These are phyloP conservation scores for Pocillopora damicornis DNA, from an alignment of 64 coral and sea anemone genomes.

Conservation along the genomic window DNA sequence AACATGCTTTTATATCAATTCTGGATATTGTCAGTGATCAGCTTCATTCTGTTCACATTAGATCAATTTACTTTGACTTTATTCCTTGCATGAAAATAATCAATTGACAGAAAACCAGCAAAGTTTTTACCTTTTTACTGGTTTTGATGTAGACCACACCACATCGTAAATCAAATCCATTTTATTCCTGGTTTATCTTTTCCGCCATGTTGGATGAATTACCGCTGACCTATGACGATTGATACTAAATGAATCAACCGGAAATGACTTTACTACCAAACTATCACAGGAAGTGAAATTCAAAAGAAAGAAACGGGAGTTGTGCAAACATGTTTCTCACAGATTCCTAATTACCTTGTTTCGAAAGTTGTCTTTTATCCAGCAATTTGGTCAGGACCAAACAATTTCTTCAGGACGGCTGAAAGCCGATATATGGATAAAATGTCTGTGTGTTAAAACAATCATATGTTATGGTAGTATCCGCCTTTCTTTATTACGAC, in stretches of 20 bases:
- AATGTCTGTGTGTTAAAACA: too few species aligned
- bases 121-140: not conserved
- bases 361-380: not conserved
- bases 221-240: not conserved
- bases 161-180: conserved; percentile 61
- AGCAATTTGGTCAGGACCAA: not conserved
- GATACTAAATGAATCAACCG: not conserved
- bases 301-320: not conserved
- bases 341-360: not conserved
- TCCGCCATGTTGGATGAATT: conserved; percentile 28
- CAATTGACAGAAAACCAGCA: not conserved
- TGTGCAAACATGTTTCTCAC: not conserved
- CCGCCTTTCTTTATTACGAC: not conserved
- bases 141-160: conserved; percentile 53
- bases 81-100: not conserved
- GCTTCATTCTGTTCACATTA: too few species aligned
- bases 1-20: too few species aligned
- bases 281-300: not conserved
- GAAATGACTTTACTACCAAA: not conserved
- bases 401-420: too few species aligned
- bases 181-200: not conserved
- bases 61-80: too few species aligned
- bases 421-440: too few species aligned
- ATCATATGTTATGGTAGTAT: not conserved
- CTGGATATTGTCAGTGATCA: too few species aligned